phyloP scores from a whole-genome alignment of 1,140 invertebrate genomes.

The Tetragnatha versicolor region DNA sequence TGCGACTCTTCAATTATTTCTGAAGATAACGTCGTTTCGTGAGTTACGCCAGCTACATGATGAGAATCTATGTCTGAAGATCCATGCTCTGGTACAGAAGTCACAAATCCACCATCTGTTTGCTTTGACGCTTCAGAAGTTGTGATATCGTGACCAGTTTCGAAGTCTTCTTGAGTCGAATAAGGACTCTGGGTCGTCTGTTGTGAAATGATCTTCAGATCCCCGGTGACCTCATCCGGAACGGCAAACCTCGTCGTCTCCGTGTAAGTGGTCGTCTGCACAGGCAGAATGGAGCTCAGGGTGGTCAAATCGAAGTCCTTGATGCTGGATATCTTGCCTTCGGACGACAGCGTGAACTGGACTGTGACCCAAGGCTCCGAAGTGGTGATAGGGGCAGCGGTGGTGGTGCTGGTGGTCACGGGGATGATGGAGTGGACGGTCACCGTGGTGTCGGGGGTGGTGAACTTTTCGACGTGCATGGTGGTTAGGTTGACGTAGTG shows the following conservation, averaged over 20 bases:
- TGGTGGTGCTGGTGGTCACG: not conserved
- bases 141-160: not conserved
- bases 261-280: not conserved
- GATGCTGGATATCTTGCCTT: not conserved
- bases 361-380: not conserved
- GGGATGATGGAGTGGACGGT: not conserved
- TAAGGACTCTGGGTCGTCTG: not conserved
- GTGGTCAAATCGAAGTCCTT: not conserved
- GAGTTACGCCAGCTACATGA: not conserved
- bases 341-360: not conserved
- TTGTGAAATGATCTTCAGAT: not conserved
- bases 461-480: conserved; percentile 32
- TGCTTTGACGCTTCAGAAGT: no score
- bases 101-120: no score
- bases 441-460: not conserved
- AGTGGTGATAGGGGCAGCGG: not conserved
- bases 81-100: no score
- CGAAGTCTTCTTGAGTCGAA: not conserved
- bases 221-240: not conserved
- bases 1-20: no score
- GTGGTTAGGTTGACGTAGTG: conserved; percentile 31
- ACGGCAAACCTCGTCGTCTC: conserved; percentile 13
- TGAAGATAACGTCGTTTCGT: no score
- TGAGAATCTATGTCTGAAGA: not conserved
- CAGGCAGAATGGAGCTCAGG: not conserved